Base-by-base conservation (phyloP, 2,797 vertebrate genomes). In the Dromococcyx pavoninus region DNA sequence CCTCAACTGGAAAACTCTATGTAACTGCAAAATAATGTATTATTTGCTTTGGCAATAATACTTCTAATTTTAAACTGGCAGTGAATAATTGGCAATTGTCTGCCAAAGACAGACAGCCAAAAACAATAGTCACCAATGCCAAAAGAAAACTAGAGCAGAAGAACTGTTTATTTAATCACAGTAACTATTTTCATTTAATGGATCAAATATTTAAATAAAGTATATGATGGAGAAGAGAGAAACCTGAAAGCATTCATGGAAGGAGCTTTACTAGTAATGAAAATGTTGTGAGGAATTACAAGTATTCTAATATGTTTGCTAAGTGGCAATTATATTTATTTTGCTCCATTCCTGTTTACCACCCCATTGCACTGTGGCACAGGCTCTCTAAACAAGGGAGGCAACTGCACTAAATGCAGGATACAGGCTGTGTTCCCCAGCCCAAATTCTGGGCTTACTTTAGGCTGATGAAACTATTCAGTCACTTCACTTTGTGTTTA, bases 11-110 rank as follows among this genome's bases (percentile, higher is more conserved):
- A 91, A 94, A 78, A 35, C 53, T 78, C 50, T 56, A 21, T 43
- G n/a, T 69, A 86, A 89, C 53, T 89, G n/a, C 14, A 72, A 88
- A 94, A 94, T 86, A 85, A 94, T 69, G 46, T 75, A 66, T 54
- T 72, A 61, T 95, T 94, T 94, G 69, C 66, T 92, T 94, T 95
- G 93, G 94, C 94, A 91, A 62, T 44, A 91, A 69, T 37, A 83
- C 9, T 69, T 78, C 54, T 86, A 50, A 88, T 93, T 95, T 96
- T 88, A 93, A 94, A 61, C 57, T 89, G 58, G 72, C 54, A 69
- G 65, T 13, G 84, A 91, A 83, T 83, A 91, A 88, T 60, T 93
- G 89, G 54, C 60, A 93, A 64, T 56, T 66, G 46, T 69, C 51
- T 89, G 85, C 54, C 50, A 51, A 66, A 80, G 30, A 89, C 0